Base-by-base conservation (phyloP, 2,888 invertebrate genomes). In the Tribolium freemani region DNA sequence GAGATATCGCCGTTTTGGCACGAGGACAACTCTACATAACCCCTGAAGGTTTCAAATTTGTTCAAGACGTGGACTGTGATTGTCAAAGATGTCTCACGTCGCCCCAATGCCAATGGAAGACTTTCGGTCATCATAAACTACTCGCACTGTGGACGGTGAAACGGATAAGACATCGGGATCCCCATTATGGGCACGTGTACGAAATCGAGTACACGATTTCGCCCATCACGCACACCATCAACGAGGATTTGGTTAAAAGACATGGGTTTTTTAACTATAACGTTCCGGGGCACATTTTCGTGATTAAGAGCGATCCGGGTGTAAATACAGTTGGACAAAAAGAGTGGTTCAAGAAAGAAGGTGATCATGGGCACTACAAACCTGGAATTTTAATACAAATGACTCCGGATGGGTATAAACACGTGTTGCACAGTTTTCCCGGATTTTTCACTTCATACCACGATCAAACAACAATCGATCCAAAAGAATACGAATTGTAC, bases 131-230 rank as follows among this genome's bases (percentile, higher is more conserved):
- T 6, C 75, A 85, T 56, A 84, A 85, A 68, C 87, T 91, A 3
- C 87, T 90, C 79, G 92, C 93, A 0, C 83, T 91, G 68, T 93
- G 93, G 93, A 90, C 90, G 0, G 91, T 93, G 2, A 92, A 91
- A 84, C 88, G 92, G 61, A 89, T 92, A 61, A 86, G 92, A 48
- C 93, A 93, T 83, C 88, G 90, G 68, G 90, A 91, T 77, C 83
- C 84, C 0, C 79, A 86, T 72, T 83, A 88, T 82, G 85, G 87
- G 77, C 87, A 86, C 85, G 44, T 86, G 84, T 93, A 91, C 80
- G 93, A 93, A 84, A 85, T 93, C 74, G 92, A 92, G 80, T 92
- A 92, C 80, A 91, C 90, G 2, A 89, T 93, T 5, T 90, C 90
- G 64, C 88, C 90, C 1, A 86, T 88, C n/a, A 87, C 86, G 69